Base-by-base conservation (phyloP, 1,140 invertebrate species). In the Laodelphax striatellus region DNA sequence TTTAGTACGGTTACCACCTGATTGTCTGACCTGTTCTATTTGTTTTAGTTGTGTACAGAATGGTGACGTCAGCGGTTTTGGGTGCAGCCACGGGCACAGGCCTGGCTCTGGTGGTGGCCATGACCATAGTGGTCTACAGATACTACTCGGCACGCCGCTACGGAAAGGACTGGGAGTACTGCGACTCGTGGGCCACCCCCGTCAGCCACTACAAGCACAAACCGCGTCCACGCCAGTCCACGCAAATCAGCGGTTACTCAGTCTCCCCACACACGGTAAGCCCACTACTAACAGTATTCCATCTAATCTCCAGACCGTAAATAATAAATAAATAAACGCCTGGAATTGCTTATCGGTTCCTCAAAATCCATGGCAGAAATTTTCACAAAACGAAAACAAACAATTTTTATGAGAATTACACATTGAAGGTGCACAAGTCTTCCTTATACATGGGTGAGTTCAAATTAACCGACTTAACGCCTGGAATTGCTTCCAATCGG, bases 71-170 rank as follows among this genome's bases (percentile, higher is more conserved):
- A 9, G 81, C 82, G 21, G 78, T 84, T 21, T 69, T 84, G 17
- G 82, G 82, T 1, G 82, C 82, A 11, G 82, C 82, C 0, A 73
- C 81, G 1, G 82, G 82, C 4, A 82, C 81, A 3, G 82, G 82
- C 3, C 68, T 82, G 41, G 82, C 82, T 0, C 67, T 84, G 8
- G 67, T 83, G 21, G 75, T 84, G 22, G 82, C 81, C 8, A 77
- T 84, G 65, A 83, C 81, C 1, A 79, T 84, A 55, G 79, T 84
- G 14, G 73, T 84, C 60, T 84, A 83, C 65, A 78, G 81, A 11
- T 84, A 84, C 63, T 83, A 84, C 65, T 70, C 76, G 6, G 64
- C 73, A 3, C 76, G 77, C 46, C 59, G 59, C 10, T 60, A 52
- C 41, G 59, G 59, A 14, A 60, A 60, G 43, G 59, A 60, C 28